These are phyloP conservation scores for Clivina fossor DNA, from an alignment of 2,888 invertebrate species.

Conservation along the genomic window DNA sequence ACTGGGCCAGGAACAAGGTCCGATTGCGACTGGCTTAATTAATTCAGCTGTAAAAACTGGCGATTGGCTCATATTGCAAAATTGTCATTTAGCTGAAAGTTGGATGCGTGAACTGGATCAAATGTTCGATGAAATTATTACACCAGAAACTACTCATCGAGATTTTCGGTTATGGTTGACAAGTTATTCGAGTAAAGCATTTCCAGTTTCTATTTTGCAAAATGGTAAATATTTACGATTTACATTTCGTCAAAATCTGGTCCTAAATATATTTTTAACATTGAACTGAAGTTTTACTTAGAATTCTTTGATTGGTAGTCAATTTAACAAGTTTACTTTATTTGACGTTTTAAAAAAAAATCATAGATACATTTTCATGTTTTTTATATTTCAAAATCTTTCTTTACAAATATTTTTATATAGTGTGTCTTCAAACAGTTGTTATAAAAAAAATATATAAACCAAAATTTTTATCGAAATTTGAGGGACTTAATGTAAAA, in stretches of 20 bases:
- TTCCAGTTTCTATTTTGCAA: conserved; percentile 77
- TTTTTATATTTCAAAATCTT: no score
- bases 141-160: conserved; percentile 68
- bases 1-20: conserved; percentile 83
- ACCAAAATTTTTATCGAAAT: no score
- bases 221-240: conserved; percentile 62
- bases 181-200: conserved; percentile 80
- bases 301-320: no score
- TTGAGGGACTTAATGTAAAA: no score
- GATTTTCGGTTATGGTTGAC: conserved; percentile 90
- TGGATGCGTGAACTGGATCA: conserved; percentile 94
- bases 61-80: conserved; percentile 92
- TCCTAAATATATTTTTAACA: not conserved
- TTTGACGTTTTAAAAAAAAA: no score
- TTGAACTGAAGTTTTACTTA: no score
- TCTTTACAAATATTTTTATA: no score
- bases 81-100: conserved; percentile 91
- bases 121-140: conserved; percentile 78
- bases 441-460: no score
- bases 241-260: no score
- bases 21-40: conserved; percentile 82
- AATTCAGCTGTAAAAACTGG: conserved; percentile 71
- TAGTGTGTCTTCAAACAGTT: no score
- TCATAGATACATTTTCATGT: no score
- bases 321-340: no score